These are phyloP conservation scores for Pyxicephalus adspersus DNA, from an alignment of 2,113 vertebrate species.

Conservation along the genomic window DNA sequence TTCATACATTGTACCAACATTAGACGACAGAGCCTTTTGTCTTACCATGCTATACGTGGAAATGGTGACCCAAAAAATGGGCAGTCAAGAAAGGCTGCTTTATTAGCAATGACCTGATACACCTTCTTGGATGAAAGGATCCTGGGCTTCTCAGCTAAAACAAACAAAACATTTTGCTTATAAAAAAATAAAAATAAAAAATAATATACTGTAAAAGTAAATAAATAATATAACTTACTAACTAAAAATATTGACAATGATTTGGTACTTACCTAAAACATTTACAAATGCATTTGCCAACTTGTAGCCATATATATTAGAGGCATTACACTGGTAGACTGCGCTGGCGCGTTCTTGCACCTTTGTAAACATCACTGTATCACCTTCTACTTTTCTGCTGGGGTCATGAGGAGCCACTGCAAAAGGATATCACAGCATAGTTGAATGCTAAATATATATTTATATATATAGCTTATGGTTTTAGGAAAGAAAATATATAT, in stretches of 20 bases:
- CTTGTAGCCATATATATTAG: slow-evolving; percentile 92
- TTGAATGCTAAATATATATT: no score
- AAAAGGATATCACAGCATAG: slow-evolving; percentile 35
- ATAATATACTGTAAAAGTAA: not conserved
- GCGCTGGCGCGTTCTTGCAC: slow-evolving; percentile 89
- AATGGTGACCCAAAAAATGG: slow-evolving; percentile 91
- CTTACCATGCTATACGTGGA: slow-evolving; percentile 90
- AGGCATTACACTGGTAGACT: slow-evolving; percentile 95
- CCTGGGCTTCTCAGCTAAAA: slow-evolving; percentile 89
- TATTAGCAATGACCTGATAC: slow-evolving; percentile 89
- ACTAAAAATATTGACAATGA: not conserved
- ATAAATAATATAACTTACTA: not conserved
- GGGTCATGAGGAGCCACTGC: slow-evolving; percentile 87
- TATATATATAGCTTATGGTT: no score
- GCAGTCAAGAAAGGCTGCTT: slow-evolving; percentile 83
- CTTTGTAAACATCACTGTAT: slow-evolving; percentile 89
- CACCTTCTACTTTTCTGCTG: slow-evolving; percentile 88
- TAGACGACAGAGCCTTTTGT: not conserved
- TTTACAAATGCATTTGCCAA: slow-evolving; percentile 95
- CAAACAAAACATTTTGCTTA: slow-evolving; percentile 50
- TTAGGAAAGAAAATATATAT: no score
- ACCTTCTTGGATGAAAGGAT: slow-evolving; percentile 86
- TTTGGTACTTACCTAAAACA: slow-evolving; percentile 84
- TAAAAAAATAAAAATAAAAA: not conserved
- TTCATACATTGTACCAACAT: no score